phyloP scores from a whole-genome alignment of 92 coral and sea anemone species.

The Plumapathes pennacea region DNA sequence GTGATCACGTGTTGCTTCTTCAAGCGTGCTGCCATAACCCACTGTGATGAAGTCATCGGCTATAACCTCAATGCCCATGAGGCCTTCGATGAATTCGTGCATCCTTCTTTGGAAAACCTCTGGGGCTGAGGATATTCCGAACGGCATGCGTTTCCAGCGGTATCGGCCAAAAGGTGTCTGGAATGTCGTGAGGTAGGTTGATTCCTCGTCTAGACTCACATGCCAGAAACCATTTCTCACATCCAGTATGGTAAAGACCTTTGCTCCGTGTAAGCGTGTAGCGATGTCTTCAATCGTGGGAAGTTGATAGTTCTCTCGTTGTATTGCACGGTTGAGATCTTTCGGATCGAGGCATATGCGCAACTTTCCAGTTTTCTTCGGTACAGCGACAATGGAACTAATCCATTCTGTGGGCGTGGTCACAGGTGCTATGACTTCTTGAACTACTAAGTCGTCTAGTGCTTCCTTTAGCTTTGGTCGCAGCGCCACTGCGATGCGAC shows the following conservation, averaged over 20 bases:
- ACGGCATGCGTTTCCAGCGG: conserved; percentile 54
- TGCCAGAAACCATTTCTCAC: conserved; percentile 57
- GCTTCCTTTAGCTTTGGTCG: conserved; percentile 25
- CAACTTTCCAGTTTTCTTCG: conserved; percentile 35
- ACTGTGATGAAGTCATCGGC: conserved; percentile 42
- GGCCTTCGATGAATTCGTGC: conserved; percentile 38
- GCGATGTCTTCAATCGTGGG: conserved; percentile 26
- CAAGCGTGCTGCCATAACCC: conserved; percentile 17
- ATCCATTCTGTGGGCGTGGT: conserved; percentile 50
- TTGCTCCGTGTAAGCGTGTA: conserved; percentile 8
- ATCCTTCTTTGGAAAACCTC: conserved; percentile 30
- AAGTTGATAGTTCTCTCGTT: conserved; percentile 29
- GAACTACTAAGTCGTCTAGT: conserved; percentile 27
- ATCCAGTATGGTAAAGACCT: conserved; percentile 19
- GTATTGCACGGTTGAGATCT: conserved; percentile 43
- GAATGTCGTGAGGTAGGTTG: conserved; percentile 46
- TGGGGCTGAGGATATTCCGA: conserved; percentile 47
- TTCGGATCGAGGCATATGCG: conserved; percentile 25
- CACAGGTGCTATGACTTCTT: conserved; percentile 39
- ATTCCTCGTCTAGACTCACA: conserved; percentile 39
- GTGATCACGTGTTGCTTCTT: conserved; percentile 22
- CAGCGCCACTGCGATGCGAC: conserved; percentile 29
- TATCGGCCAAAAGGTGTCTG: conserved; percentile 62
- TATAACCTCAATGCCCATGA: conserved; percentile 32
- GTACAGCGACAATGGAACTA: conserved; percentile 35